Evolutionary conservation across 1,140 invertebrate genomes (phyloP), one percentile per base, ranked within the genome.

Genomic region (Aphidius gifuensis): DNA sequence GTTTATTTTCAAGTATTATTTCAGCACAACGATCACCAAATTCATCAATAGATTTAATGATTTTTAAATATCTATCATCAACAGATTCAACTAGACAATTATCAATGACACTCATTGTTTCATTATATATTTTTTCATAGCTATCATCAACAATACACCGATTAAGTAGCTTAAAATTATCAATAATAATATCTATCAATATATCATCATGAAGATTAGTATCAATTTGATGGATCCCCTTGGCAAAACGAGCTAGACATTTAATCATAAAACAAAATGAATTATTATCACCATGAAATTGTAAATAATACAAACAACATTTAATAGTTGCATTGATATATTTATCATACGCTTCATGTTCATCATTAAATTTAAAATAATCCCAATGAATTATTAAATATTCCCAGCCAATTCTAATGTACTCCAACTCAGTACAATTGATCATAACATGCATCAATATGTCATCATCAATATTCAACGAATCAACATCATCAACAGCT

Each of bases 371-470:
- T 6, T 68, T 50, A 16, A 74, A 69, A 23, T 43, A 7, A 9
- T 61, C 64, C 64, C 59, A 70, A 9, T 66, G 62, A 1, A 65
- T 39, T 6, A 64, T 38, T 4, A 46, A 65, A 5, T 66, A 9
- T 6, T 74, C 66, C 3, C 3, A 32, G 7, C 60, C 66, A 5
- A 71, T 65, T 45, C 6, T 58, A 0, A 64, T 23, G 50, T 66
- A 76, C 38, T 79, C 77, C 0, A 43, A n/a, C 6, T 67, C 65
- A 1, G 58, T 70, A 4, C 61, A 67, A 39, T 61, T 64, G 21
- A 74, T 21, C 5, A 79, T 70, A n/a, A 74, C 53, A 48, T 78
- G 71, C 9, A 76, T 40, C 21, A 76, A 72, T 44, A 73, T 69
- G 11, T 73, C 68, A 0, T 63, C 48, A 1, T 67, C 39, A 9